phyloP scores from a whole-genome alignment of 1,140 invertebrate genomes.

The Choristoneura fumiferana region DNA sequence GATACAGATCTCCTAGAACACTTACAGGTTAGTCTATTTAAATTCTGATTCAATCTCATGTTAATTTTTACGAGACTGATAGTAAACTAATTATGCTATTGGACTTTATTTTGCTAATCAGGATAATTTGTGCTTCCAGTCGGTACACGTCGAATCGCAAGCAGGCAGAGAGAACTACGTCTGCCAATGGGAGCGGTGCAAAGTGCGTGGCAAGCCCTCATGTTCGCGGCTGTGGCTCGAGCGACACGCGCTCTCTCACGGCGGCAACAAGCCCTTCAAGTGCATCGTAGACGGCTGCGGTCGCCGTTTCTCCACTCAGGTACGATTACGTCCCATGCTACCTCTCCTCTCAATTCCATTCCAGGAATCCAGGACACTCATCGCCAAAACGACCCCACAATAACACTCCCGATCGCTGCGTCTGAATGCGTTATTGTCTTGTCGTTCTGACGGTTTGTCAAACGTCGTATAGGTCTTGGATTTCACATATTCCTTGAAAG shows the following conservation, averaged over 20 bases:
- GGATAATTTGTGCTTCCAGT: slow-evolving; percentile 71
- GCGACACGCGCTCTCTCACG: slow-evolving; percentile 93
- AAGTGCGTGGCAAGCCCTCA: slow-evolving; percentile 94
- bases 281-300: slow-evolving; percentile 97
- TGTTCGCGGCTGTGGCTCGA: slow-evolving; percentile 96
- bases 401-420: slow-evolving; percentile 32
- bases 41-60: slow-evolving; percentile 12
- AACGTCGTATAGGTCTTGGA: not conserved
- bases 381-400: slow-evolving; percentile 53
- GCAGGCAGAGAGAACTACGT: slow-evolving; percentile 89
- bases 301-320: slow-evolving; percentile 94
- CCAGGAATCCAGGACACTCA: slow-evolving; percentile 28
- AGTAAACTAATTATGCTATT: no score
- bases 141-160: slow-evolving; percentile 91
- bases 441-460: not conserved
- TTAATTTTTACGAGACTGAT: no score
- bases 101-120: no score
- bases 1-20: slow-evolving; percentile 91
- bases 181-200: slow-evolving; percentile 95
- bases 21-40: slow-evolving; percentile 84
- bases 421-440: slow-evolving; percentile 33
- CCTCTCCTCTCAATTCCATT: not conserved
- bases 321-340: slow-evolving; percentile 73
- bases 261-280: slow-evolving; percentile 95
- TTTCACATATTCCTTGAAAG: not conserved